Evolutionary conservation across 2,113 vertebrate genomes (phyloP), one percentile per base, ranked within the genome.

Genomic region (Heliornis fulica): DNA sequence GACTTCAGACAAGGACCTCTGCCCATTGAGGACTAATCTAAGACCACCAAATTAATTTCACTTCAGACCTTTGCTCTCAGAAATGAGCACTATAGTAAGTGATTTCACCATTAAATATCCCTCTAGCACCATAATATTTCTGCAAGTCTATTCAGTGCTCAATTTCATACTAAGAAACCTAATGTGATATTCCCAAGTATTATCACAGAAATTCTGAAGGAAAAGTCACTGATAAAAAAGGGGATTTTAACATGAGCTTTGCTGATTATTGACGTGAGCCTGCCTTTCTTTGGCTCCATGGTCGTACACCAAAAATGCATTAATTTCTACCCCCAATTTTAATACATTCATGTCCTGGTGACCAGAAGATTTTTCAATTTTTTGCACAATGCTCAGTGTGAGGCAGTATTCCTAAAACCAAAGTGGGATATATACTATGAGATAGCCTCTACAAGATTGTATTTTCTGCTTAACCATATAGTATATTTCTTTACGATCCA

Each of bases 51-150:
- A 97, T 82, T 83, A 92, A 68, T 96, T 97, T 96, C 71, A 78
- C 86, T 95, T 87, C 94, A 86, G 87, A 96, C 77, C 90, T 97
- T 97, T 97, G 92, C 94, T 97, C 94, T 97, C 85, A 96, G 72
- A 97, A 90, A 94, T 93, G 75, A 93, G 91, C 93, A 89, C 51
- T 83, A 83, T n/a, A 93, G 87, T 95, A 96, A 97, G 95, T 97
- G 50, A 94, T 94, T 95, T 96, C 86, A 43, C 75, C 78, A 94
- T 96, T 97, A 96, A 97, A 89, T 64, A 95, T 95, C 94, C 95
- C 89, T 96, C 48, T 82, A 96, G 97, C 91, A 79, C 70, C 80
- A 72, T 94, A 83, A 91, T 92, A 88, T 87, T 96, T 89, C 26
- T 92, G 95, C 76, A 80, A 95, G 89, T 93, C 81, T 91, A 72